These are phyloP conservation scores for Lutra lutra DNA, from an alignment of 2,797 vertebrate species.

Conservation along the genomic window DNA sequence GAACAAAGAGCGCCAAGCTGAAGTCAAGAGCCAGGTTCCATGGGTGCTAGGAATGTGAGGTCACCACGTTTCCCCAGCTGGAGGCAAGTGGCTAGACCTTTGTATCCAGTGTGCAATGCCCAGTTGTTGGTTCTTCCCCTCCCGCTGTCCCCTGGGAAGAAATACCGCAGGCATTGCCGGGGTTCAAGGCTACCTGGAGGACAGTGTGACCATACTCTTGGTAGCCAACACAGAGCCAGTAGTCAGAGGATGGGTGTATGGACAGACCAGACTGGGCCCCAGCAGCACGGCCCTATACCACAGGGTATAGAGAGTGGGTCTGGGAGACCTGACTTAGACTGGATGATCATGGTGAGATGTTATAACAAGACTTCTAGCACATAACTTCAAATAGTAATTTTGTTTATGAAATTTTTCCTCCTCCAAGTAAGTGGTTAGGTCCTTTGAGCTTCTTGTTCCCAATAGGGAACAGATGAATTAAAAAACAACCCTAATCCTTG, in stretches of 20 bases:
- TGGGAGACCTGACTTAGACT: neutral
- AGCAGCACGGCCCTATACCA: neutral
- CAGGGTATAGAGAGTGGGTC: neutral
- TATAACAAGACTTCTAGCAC: neutral
- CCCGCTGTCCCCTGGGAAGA: neutral
- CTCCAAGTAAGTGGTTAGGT: neutral
- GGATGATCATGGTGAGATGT: neutral
- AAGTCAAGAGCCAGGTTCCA: neutral
- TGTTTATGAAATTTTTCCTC: neutral
- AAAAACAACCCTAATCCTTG: neutral
- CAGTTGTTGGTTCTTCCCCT: neutral
- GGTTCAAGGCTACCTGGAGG: neutral
- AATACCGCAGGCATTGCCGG: neutral
- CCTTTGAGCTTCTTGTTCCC: neutral
- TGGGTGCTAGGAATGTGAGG: no score
- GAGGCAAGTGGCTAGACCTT: neutral
- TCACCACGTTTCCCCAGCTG: neutral
- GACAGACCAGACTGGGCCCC: neutral
- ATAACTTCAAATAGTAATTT: neutral
- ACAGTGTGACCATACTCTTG: neutral
- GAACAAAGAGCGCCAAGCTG: neutral
- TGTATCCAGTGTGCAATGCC: neutral
- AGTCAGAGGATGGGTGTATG: no score
- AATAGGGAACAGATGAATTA: neutral
- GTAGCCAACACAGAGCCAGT: neutral